Evolutionary conservation across 2,797 vertebrate genomes (phyloP).

Genomic region (Danio kyathit): DNA sequence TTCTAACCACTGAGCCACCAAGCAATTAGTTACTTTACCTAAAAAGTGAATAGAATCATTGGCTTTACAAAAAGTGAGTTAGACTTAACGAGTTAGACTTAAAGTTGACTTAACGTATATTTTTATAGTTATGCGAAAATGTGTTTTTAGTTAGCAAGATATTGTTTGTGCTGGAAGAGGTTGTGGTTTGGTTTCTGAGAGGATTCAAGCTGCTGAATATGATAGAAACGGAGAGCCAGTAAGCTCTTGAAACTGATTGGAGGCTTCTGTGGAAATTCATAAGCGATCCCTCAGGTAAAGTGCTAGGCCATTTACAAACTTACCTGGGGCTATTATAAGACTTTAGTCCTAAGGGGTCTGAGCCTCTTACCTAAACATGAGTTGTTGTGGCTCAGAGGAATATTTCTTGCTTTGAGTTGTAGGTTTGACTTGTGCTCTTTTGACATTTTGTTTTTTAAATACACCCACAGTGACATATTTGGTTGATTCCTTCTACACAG

Average conservation of each 20-base stretch:
- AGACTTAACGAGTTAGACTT: no score
- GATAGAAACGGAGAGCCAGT: not conserved
- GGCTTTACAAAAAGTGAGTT: no score
- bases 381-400: not conserved
- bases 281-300: conserved; percentile 7
- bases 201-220: conserved; percentile 5
- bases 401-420: not conserved
- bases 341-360: not conserved
- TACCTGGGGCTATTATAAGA: conserved; percentile 7
- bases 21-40: no score
- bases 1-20: no score
- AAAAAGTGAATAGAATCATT: no score
- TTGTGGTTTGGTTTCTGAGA: not conserved
- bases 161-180: not conserved
- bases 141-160: not conserved
- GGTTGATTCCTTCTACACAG: not conserved
- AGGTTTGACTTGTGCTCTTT: not conserved
- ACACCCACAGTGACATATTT: not conserved
- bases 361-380: not conserved
- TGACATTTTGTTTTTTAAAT: not conserved
- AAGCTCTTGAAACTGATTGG: conserved; percentile 8
- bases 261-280: not conserved
- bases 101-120: no score
- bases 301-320: conserved; percentile 9
- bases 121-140: not conserved